Conservation (phyloP, 2,888 invertebrate species). For the Zele albiditarsus region DNA sequence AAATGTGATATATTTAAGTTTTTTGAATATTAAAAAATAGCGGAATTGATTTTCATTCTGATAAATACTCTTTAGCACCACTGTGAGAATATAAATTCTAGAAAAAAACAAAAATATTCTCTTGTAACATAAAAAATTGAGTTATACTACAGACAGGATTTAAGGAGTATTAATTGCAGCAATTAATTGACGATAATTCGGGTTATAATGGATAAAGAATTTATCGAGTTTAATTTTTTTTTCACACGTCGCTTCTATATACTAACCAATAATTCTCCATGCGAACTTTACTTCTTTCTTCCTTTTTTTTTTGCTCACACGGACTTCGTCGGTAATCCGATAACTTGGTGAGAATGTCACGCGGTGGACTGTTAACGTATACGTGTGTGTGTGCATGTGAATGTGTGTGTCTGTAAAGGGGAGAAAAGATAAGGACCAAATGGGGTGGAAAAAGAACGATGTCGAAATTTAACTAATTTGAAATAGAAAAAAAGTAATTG, state of each 20-base stretch:
- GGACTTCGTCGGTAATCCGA: not conserved
- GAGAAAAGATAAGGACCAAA: not conserved
- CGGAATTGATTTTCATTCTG: no score
- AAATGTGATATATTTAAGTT: no score
- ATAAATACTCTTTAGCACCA: no score
- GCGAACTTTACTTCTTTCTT: not conserved
- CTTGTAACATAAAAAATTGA: no score
- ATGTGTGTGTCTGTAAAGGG: not conserved
- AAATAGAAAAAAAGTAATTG: not conserved
- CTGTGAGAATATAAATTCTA: no score
- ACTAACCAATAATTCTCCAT: not conserved
- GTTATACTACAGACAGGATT: not conserved
- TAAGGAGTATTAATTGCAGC: not conserved
- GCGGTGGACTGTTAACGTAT: not conserved
- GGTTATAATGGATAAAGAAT: not conserved
- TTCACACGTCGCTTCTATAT: not conserved
- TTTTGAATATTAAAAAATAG: no score
- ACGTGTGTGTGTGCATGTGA: not conserved
- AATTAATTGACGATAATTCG: not conserved
- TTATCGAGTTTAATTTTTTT: not conserved
- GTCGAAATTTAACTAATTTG: constrained; percentile 1
- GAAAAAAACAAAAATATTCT: no score
- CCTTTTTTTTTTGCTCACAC: not conserved
- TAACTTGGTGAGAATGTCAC: not conserved
- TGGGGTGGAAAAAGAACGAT: not conserved